Evolutionary conservation across 2,113 vertebrate genomes (phyloP).

Genomic region (Myodes glareolus): DNA sequence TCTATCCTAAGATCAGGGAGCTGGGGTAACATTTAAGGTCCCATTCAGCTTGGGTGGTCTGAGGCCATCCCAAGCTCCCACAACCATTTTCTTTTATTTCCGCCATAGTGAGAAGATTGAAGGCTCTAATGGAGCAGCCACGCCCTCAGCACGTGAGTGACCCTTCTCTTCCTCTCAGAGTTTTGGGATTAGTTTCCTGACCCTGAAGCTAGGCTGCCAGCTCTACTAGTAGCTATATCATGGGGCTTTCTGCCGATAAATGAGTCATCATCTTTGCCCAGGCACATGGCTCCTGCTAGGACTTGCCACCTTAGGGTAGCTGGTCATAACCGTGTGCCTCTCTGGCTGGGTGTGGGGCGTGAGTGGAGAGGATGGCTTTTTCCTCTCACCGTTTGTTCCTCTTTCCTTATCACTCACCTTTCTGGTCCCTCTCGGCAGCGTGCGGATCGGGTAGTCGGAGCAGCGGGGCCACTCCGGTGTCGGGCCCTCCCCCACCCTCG

Average conservation of each 20-base stretch:
- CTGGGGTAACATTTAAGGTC: not conserved
- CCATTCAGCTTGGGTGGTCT: not conserved
- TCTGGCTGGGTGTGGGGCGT: not conserved
- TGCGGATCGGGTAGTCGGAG: constrained; percentile 82
- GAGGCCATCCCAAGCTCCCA: not conserved
- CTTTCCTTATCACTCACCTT: constrained; percentile 42
- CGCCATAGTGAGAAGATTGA: constrained; percentile 95
- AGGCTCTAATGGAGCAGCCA: constrained; percentile 93
- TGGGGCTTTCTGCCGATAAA: not conserved
- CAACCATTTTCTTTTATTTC: not conserved
- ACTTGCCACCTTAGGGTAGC: not conserved
- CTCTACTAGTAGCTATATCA: not conserved
- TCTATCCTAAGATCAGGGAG: not conserved
- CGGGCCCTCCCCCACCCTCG: constrained; percentile 87
- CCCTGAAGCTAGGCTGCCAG: not conserved
- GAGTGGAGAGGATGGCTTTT: not conserved
- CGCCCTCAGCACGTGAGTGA: constrained; percentile 86
- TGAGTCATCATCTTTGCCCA: not conserved
- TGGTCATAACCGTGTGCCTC: not conserved
- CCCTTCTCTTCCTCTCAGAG: not conserved
- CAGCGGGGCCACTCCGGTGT: constrained; percentile 85
- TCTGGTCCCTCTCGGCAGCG: constrained; percentile 40
- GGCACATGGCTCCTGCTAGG: not conserved
- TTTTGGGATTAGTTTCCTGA: not conserved
- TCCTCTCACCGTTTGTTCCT: not conserved